A percentile compares a stretch with the other conserved stretches of the same genome.
Evolutionary conservation across 2,797 vertebrate species (phyloP).

Genomic region (Phrynocephalus vlangalii): DNA sequence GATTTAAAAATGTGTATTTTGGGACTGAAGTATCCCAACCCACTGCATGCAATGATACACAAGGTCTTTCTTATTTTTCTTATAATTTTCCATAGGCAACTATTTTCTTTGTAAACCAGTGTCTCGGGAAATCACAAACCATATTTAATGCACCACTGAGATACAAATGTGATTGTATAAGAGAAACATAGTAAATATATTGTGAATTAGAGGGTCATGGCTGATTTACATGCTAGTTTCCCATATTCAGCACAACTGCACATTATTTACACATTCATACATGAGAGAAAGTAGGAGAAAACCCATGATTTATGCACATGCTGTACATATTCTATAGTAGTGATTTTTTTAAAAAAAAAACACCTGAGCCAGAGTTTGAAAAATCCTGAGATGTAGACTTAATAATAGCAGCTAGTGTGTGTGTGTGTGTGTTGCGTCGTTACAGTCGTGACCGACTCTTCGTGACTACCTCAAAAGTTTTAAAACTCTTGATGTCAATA

Average conservation of each 20-base stretch:
- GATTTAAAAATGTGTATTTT: constrained; percentile 41
- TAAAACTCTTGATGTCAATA: background rate
- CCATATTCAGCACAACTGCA: constrained; percentile 10
- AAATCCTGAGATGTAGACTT: background rate
- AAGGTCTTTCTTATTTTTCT: background rate
- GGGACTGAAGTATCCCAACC: constrained; percentile 40
- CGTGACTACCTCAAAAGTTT: background rate
- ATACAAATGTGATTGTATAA: constrained; percentile 7
- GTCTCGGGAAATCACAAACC: constrained; percentile 57
- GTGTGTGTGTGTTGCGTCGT: too few species aligned
- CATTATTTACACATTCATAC: constrained; percentile 18
- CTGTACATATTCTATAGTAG: background rate
- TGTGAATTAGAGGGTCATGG: constrained; percentile 1
- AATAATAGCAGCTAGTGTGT: background rate
- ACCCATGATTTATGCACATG: constrained; percentile 3
- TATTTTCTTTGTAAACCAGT: constrained; percentile 47
- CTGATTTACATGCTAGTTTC: background rate
- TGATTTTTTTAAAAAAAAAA: background rate
- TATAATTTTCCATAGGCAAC: constrained; percentile 57
- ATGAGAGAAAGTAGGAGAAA: background rate
- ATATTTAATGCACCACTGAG: constrained; percentile 48
- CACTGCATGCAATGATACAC: background rate
- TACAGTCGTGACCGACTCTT: too few species aligned
- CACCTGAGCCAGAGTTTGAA: background rate
- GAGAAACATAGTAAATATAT: background rate